These are phyloP conservation scores for Paratrypauchen microcephalus DNA, from an alignment of 2,797 vertebrate genomes.

Conservation along the genomic window DNA sequence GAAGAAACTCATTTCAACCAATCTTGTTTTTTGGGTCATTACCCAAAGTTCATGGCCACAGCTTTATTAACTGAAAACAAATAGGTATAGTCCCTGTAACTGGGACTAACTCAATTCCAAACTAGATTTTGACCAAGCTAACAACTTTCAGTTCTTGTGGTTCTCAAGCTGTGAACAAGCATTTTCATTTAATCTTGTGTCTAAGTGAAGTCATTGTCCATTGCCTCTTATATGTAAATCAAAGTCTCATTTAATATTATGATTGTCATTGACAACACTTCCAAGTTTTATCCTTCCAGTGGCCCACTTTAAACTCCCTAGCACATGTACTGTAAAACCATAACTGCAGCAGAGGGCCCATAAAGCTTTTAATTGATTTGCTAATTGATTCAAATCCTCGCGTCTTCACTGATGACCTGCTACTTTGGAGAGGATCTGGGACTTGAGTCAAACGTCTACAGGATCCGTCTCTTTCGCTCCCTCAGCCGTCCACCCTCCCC, in stretches of 20 bases:
- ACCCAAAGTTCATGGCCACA: too few species aligned
- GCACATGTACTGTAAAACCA: conserved; percentile 44
- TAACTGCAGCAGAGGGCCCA: conserved; percentile 45
- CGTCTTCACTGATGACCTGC: conserved; percentile 42
- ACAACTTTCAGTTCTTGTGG: too few species aligned
- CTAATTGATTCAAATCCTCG: conserved; percentile 68
- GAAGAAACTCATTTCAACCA: too few species aligned
- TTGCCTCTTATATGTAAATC: not conserved
- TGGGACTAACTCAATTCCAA: too few species aligned
- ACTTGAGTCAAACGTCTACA: conserved; percentile 71
- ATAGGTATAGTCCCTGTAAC: too few species aligned
- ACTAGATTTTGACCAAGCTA: not conserved
- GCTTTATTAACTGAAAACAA: too few species aligned
- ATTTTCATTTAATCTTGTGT: not conserved
- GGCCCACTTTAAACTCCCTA: conserved; percentile 29
- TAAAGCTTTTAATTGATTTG: conserved; percentile 65
- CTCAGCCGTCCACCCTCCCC: conserved; percentile 50
- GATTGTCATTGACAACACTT: conserved; percentile 20
- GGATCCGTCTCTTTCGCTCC: conserved; percentile 54
- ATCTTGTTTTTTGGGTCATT: too few species aligned
- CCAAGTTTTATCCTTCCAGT: conserved; percentile 21
- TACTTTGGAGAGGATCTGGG: conserved; percentile 53
- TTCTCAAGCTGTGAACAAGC: too few species aligned
- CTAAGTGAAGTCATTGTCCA: not conserved
- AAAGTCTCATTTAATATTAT: conserved; percentile 19